These are phyloP conservation scores for Alectura lathami DNA, from an alignment of 2,113 vertebrate species.

Conservation along the genomic window DNA sequence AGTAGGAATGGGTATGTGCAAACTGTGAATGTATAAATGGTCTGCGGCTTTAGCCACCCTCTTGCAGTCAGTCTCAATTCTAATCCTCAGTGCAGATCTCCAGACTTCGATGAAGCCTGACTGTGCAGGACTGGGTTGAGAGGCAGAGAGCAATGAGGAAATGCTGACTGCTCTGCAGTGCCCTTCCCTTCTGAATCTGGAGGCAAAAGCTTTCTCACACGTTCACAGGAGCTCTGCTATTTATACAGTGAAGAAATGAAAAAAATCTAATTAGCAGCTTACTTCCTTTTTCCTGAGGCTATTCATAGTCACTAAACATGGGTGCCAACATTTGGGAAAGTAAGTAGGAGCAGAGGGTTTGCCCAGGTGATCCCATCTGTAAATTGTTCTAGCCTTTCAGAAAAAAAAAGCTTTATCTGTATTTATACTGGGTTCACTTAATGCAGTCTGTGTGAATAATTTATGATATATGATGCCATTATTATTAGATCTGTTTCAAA, in stretches of 20 bases:
- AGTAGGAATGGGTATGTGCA: not conserved
- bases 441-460: not conserved
- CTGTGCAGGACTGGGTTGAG: no score
- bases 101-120: no score
- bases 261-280: not conserved
- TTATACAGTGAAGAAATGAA: not conserved
- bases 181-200: not conserved
- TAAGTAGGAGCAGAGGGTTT: not conserved
- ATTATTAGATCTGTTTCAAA: not conserved
- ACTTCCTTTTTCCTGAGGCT: not conserved
- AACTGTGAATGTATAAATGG: not conserved
- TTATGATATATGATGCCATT: not conserved
- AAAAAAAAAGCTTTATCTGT: not conserved
- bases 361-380: not conserved
- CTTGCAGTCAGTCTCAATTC: not conserved
- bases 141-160: not conserved
- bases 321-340: not conserved
- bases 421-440: not conserved
- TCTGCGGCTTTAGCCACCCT: not conserved
- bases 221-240: not conserved
- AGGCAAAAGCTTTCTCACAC: not conserved
- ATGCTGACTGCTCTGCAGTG: not conserved
- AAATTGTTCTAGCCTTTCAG: rapidly evolving
- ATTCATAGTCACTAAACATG: not conserved
- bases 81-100: not conserved